Base-by-base conservation (phyloP, 1,140 invertebrate genomes). In the Magallana ariakensis region DNA sequence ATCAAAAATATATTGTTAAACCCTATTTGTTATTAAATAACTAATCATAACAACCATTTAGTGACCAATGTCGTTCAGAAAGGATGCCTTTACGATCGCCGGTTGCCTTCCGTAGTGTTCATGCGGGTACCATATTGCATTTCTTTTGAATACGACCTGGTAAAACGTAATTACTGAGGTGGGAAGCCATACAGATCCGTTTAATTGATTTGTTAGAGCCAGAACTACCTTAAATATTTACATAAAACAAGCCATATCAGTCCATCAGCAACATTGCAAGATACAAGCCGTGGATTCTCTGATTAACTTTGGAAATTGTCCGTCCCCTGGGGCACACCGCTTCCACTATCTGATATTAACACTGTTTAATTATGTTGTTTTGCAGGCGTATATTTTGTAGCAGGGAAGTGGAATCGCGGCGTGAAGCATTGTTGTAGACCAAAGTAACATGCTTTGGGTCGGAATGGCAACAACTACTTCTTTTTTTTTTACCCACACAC, bases 271-370 rank as follows among this genome's bases (percentile, higher is more conserved):
- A 33, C 66, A 75, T 75, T 33, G 66, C 19, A 26, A 75, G 66
- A 75, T 26, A 26, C 22, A 75, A 75, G 66, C 66, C 7, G 66
- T 11, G 66, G 66, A 75, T 75, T 75, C 66, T 75, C 66, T 75
- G 66, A 75, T 75, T 75, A 75, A 75, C 66, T 75, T 19, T 75
- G 33, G 66, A 75, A 75, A 75, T 75, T 75, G 66, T 75, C 66
- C 33, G 66, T 75, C 66, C 66, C 66, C 66, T 11, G 66, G 66
- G 66, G 9, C 22, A 13, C 13, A 9, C 9, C 33, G 33, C 19
- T 75, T 75, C 66, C 66, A 75, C 66, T 75, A 75, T 75, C 66
- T 75, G 66, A 75, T 75, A 75, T 75, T 75, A 75, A 75, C 66
- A 26, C 11, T 75, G 66, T 75, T 75, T 75, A 75, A 75, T 75